These are phyloP conservation scores for Aporophyla nigra DNA, from an alignment of 2,888 invertebrate genomes.

Conservation along the genomic window DNA sequence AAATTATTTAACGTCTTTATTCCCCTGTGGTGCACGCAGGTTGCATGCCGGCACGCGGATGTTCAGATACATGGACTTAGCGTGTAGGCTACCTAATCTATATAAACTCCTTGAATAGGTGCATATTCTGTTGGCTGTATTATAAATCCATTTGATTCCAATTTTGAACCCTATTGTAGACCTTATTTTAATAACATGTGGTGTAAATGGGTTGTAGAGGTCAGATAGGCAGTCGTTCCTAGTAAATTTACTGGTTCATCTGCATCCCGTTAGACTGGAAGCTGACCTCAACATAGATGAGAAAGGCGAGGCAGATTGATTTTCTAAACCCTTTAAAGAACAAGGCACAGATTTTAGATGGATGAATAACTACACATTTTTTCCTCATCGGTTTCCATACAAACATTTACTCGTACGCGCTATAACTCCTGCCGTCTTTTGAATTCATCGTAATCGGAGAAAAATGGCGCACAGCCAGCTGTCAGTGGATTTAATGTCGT, in stretches of 20 bases:
- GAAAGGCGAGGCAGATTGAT: background rate
- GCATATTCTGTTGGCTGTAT: conserved; percentile 26
- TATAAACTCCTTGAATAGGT: conserved; percentile 56
- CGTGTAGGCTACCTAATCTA: conserved; percentile 69
- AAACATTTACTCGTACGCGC: conserved; percentile 53
- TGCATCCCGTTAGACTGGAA: background rate
- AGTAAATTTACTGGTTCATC: background rate
- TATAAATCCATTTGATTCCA: conserved; percentile 36
- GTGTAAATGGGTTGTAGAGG: background rate
- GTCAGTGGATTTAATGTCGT: conserved; percentile 63
- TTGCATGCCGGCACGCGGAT: conserved; percentile 88
- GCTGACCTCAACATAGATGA: background rate
- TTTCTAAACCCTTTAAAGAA: background rate
- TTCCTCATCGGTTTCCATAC: conserved; percentile 42
- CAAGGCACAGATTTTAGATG: conserved; percentile 11
- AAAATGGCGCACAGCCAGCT: conserved; percentile 67
- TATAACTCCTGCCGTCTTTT: conserved; percentile 60
- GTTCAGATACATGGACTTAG: conserved; percentile 81
- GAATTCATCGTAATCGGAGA: conserved; percentile 64
- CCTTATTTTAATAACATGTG: background rate
- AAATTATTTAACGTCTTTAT: conserved; percentile 91
- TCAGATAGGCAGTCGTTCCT: background rate
- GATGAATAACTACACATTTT: conserved; percentile 27
- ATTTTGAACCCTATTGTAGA: background rate
- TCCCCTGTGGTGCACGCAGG: conserved; percentile 87